Percentiles rank a stretch among this genome's conserved stretches.
Evolutionary conservation across 1,140 invertebrate species (phyloP).

Genomic region (Drosophila ficusphila): DNA sequence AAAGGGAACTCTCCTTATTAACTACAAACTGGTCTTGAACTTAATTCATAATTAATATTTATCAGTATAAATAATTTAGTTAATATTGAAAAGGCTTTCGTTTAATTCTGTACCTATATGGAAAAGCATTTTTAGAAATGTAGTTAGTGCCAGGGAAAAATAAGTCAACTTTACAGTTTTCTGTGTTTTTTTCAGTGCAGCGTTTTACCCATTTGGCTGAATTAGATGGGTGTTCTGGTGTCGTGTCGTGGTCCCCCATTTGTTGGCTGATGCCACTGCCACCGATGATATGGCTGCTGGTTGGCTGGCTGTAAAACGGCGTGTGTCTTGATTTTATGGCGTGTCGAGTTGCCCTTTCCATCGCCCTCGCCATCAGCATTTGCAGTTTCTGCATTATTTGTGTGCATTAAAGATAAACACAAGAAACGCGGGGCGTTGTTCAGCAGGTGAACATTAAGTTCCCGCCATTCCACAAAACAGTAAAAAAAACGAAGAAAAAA

Average conservation of each 20-base stretch:
- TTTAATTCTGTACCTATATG: too few relatives aligned
- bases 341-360: slow-evolving; percentile 24
- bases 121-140: too few relatives aligned
- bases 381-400: slow-evolving; percentile 76
- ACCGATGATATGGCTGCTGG: not conserved
- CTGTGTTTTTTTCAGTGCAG: too few relatives aligned
- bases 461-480: not conserved
- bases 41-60: too few relatives aligned
- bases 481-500: too few relatives aligned
- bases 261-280: slow-evolving; percentile 25
- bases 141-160: too few relatives aligned
- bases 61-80: too few relatives aligned
- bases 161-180: not conserved
- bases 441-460: slow-evolving; percentile 40
- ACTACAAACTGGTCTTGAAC: too few relatives aligned
- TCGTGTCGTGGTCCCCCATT: slow-evolving; percentile 17
- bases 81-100: too few relatives aligned
- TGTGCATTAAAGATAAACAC: slow-evolving; percentile 70
- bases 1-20: not conserved
- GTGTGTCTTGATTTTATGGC: slow-evolving; percentile 73
- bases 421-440: not conserved
- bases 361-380: slow-evolving; percentile 46
- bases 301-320: slow-evolving; percentile 54
- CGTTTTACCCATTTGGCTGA: slow-evolving; percentile 51
- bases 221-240: slow-evolving; percentile 48